phyloP scores from a whole-genome alignment of 2,888 invertebrate species.

The Protophormia terraenovae region DNA sequence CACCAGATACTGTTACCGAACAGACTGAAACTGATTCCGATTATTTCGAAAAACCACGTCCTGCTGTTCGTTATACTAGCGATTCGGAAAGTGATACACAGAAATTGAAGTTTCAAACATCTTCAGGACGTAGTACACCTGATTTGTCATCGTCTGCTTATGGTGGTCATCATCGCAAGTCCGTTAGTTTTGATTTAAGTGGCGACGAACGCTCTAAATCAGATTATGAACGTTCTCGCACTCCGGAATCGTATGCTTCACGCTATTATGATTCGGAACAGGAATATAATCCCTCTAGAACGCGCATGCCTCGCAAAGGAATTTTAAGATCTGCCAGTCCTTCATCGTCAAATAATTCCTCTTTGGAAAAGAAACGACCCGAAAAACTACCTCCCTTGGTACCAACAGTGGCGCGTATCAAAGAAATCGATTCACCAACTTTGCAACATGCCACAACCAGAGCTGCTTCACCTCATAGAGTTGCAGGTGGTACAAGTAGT shows the following conservation, averaged over 20 bases:
- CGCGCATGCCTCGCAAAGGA: slow-evolving; percentile 77
- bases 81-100: slow-evolving; percentile 79
- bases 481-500: slow-evolving; percentile 49
- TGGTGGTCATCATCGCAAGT: slow-evolving; percentile 78
- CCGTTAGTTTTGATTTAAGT: slow-evolving; percentile 81
- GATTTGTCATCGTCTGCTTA: slow-evolving; percentile 69
- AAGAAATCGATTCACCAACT: slow-evolving; percentile 78
- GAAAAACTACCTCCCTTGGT: slow-evolving; percentile 75
- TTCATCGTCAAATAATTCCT: slow-evolving; percentile 76
- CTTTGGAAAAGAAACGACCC: slow-evolving; percentile 75
- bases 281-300: slow-evolving; percentile 72
- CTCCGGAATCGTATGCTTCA: slow-evolving; percentile 70
- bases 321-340: slow-evolving; percentile 80
- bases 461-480: slow-evolving; percentile 56
- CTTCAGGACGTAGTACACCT: slow-evolving; percentile 79
- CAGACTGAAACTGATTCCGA: slow-evolving; percentile 76
- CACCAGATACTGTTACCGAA: slow-evolving; percentile 69
- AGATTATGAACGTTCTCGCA: slow-evolving; percentile 77
- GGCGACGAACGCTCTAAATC: slow-evolving; percentile 80
- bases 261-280: slow-evolving; percentile 80
- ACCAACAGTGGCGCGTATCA: slow-evolving; percentile 79
- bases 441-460: slow-evolving; percentile 73
- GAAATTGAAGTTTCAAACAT: slow-evolving; percentile 56
- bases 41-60: slow-evolving; percentile 71
- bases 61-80: slow-evolving; percentile 73